Base-by-base conservation (phyloP, 2,888 invertebrate genomes). In the Blastobasis lacticolella region DNA sequence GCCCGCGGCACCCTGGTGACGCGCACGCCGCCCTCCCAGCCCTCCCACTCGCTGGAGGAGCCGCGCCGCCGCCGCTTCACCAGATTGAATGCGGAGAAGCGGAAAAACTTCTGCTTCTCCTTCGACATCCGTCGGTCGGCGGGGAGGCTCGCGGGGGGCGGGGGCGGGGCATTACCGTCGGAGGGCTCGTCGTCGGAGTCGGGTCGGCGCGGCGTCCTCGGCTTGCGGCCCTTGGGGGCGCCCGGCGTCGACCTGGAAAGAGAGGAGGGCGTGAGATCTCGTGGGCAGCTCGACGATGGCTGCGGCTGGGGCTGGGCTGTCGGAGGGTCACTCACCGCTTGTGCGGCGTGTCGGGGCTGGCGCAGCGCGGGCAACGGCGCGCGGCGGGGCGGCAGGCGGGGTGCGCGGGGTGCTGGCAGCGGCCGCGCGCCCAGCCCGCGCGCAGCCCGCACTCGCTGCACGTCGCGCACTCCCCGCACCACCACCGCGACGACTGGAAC, bases 21-120 rank as follows among this genome's bases (percentile, higher is more conserved):
- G 50, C 75, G 70, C 78, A 78, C 58, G 47, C 57, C 51, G 46
- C 62, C 66, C 54, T 69, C 79, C 79, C 82, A 82, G 49, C 80
- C 78, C 65, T 80, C 84, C 83, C 81, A 83, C 63, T 78, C 79
- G 62, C 73, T 67, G 52, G 83, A 79, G 49, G 79, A 75, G 52
- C 69, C 73, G 54, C 84, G 71, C 49, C 77, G 70, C 51, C 79
- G 73, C n/a, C 86, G 86, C 76, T 91, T 91, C 62, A 91, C 92
- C 57, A 93, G 90, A 78, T 94, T 94, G 78, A 94, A 94, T 51
- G 93, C 94, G 66, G 94, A 94, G 75, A 92, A 90, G 77, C 94
- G 90, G 89, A 95, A 95, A 89, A 95, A 95, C 85, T 94, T 94
- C 84, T 94, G 94, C 82, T 95, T 95, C 89, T 95, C 95, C 88